A percentile compares a stretch with the other conserved stretches of the same genome.
Evolutionary conservation across 2,888 invertebrate genomes (phyloP).

Genomic region (Synanthedon formicaeformis): DNA sequence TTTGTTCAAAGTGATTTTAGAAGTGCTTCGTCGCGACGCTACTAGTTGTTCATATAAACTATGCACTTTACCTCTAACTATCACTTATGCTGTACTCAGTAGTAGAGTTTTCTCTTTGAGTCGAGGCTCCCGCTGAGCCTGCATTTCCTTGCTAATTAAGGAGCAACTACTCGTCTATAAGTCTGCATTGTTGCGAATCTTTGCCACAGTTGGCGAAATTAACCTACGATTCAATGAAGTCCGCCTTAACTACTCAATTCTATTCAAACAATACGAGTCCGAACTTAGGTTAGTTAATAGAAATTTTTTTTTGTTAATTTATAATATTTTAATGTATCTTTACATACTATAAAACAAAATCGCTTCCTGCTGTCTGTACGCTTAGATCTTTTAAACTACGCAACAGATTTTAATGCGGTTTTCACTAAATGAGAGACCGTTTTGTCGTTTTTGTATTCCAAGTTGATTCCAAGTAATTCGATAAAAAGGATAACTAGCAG

Average conservation of each 20-base stretch:
- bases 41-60: neutral
- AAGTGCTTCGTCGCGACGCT: neutral
- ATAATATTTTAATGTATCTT: no score
- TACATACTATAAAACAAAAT: no score
- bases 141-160: constrained; percentile 46
- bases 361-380: no score
- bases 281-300: neutral
- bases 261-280: neutral
- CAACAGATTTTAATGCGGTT: no score
- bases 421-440: no score
- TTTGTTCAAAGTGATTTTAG: neutral
- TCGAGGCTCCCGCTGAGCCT: constrained; percentile 25
- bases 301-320: neutral
- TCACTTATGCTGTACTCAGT: constrained; percentile 12
- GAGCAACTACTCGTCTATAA: constrained; percentile 16
- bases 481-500: no score
- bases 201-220: constrained; percentile 21
- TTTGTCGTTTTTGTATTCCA: no score
- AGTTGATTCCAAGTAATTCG: no score
- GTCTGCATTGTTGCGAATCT: constrained; percentile 36
- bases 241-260: neutral
- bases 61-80: neutral
- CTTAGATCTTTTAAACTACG: no score
- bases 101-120: constrained; percentile 31
- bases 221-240: constrained; percentile 12